A percentile compares a stretch with the other conserved stretches of the same genome.
Conservation (phyloP, 2,113 vertebrate species). For the Brachirus orientalis region DNA sequence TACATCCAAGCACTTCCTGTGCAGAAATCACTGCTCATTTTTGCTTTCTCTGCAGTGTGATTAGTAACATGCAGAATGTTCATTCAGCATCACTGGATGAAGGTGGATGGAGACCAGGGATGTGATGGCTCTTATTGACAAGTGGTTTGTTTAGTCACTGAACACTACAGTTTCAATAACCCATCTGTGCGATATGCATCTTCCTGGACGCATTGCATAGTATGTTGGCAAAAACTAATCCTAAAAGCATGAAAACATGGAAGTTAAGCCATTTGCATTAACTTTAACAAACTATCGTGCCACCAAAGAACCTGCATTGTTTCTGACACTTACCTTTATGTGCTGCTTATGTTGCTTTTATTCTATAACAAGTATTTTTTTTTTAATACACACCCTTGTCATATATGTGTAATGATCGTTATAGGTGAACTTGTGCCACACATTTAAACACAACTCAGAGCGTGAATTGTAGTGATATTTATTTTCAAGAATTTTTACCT, state of each 20-base stretch:
- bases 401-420: no score
- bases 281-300: background rate
- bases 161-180: background rate
- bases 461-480: constrained; percentile 4
- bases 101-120: background rate
- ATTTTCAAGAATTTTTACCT: no score
- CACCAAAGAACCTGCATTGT: background rate
- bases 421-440: background rate
- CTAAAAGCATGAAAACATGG: background rate
- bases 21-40: background rate
- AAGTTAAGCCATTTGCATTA: background rate
- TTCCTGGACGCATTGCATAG: background rate
- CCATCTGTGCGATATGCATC: background rate
- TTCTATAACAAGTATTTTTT: no score
- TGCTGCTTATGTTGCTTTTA: background rate
- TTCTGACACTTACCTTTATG: background rate
- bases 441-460: background rate
- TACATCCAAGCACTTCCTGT: constrained; percentile 6
- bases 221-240: background rate
- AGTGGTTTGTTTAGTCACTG: no score
- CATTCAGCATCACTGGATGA: background rate
- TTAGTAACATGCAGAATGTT: no score
- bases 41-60: background rate
- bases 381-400: no score
- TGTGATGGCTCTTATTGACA: background rate